phyloP scores from a whole-genome alignment of 1,140 invertebrate species.

The Lanistes nyassanus region DNA sequence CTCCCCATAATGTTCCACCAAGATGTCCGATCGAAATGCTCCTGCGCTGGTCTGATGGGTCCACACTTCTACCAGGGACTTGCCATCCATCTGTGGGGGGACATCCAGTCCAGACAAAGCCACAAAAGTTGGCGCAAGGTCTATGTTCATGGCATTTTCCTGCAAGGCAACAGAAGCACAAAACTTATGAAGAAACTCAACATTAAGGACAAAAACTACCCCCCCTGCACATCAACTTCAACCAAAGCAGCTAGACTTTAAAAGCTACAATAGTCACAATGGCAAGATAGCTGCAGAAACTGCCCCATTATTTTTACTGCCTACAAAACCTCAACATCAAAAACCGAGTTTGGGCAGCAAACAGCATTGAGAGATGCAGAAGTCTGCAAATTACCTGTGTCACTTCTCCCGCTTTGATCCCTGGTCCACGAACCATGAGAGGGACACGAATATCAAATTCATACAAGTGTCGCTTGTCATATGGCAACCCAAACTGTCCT shows the following conservation, averaged over 20 bases:
- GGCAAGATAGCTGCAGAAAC: background rate
- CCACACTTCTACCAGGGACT: constrained; percentile 69
- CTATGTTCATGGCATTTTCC: constrained; percentile 78
- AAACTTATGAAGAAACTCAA: background rate
- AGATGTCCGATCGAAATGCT: constrained; percentile 61
- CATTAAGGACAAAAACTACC: background rate
- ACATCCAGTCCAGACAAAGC: constrained; percentile 70
- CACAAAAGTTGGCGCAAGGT: constrained; percentile 84
- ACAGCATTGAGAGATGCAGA: background rate
- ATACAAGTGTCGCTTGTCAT: constrained; percentile 89
- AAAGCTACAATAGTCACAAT: no score
- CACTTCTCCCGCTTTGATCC: constrained; percentile 48
- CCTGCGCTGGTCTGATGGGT: constrained; percentile 22
- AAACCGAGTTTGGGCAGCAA: background rate
- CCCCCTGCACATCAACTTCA: no score
- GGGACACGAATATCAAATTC: constrained; percentile 88
- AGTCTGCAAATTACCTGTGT: constrained; percentile 41
- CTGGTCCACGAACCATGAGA: constrained; percentile 81
- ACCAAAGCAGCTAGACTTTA: no score
- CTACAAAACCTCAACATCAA: background rate
- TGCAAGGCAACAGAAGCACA: constrained; percentile 67
- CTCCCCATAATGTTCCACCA: constrained; percentile 86
- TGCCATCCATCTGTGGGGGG: constrained; percentile 75
- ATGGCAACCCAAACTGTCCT: constrained; percentile 87
- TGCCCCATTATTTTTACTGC: background rate